Evolutionary conservation across 2,888 invertebrate genomes (phyloP).

Genomic region (Spodoptera picta): DNA sequence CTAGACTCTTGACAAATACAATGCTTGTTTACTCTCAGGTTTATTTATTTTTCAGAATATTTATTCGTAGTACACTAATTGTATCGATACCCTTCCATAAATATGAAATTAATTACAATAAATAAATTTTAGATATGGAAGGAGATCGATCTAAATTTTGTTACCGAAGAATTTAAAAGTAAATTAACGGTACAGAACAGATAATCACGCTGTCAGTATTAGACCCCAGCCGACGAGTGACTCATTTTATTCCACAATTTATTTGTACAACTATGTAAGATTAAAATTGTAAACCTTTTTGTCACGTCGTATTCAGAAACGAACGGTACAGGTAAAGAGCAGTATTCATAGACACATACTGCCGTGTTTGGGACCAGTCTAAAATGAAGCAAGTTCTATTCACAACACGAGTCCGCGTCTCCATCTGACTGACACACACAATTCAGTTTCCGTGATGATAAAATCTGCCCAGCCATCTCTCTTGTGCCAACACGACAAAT

Average conservation of each 20-base stretch:
- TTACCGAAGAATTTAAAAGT: slow-evolving; percentile 7
- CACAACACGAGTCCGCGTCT: slow-evolving; percentile 38
- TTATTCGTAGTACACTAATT: slow-evolving; percentile 17
- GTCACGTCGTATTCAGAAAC: slow-evolving; percentile 17
- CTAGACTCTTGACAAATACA: slow-evolving; percentile 20
- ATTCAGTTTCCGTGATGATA: slow-evolving; percentile 54
- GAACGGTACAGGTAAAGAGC: slow-evolving; percentile 7
- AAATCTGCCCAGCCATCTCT: slow-evolving; percentile 56
- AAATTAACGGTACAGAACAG: slow-evolving; percentile 2
- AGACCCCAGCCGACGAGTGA: slow-evolving; percentile 13
- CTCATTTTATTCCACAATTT: slow-evolving; percentile 26
- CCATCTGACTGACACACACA: slow-evolving; percentile 49
- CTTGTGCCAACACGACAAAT: slow-evolving; percentile 52
- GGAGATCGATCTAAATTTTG: slow-evolving; percentile 1
- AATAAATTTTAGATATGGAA: not conserved
- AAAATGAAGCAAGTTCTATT: slow-evolving; percentile 54
- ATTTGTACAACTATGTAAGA: slow-evolving; percentile 18
- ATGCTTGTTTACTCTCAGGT: slow-evolving; percentile 1
- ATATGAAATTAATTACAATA: not conserved
- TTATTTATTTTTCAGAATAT: slow-evolving; percentile 8
- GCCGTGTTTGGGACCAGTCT: slow-evolving; percentile 29
- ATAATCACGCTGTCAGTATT: slow-evolving; percentile 26
- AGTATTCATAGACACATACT: slow-evolving; percentile 8
- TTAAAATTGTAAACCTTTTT: slow-evolving; percentile 40
- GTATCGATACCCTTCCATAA: not conserved